These are phyloP conservation scores for Poecilia velifera DNA, from an alignment of 2,797 vertebrate genomes.

Conservation along the genomic window DNA sequence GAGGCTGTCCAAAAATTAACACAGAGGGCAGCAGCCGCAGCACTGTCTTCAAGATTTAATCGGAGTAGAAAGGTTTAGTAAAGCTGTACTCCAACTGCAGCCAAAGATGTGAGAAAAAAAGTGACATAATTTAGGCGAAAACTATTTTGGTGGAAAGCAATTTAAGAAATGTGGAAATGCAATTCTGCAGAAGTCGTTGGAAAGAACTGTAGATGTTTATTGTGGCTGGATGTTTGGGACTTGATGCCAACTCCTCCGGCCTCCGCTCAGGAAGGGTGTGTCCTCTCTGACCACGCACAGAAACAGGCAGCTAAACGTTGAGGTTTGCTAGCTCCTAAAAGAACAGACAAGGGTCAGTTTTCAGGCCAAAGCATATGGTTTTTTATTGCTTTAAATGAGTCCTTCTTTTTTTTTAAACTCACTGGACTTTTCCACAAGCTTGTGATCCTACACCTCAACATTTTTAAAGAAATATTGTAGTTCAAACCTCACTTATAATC, in stretches of 20 bases:
- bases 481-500: slow-evolving; percentile 1
- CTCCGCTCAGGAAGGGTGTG: slow-evolving; percentile 73
- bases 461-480: not conserved
- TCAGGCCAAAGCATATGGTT: slow-evolving; percentile 33
- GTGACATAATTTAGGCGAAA: slow-evolving; percentile 1
- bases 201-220: slow-evolving; percentile 27
- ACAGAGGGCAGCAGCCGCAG: not conserved
- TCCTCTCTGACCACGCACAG: slow-evolving; percentile 55
- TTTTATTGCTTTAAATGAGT: slow-evolving; percentile 28
- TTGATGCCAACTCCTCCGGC: slow-evolving; percentile 48
- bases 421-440: slow-evolving; percentile 4
- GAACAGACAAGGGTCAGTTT: slow-evolving; percentile 49
- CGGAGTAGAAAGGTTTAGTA: not conserved
- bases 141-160: not conserved
- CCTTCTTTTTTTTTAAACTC: slow-evolving; percentile 13
- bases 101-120: not conserved
- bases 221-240: slow-evolving; percentile 43
- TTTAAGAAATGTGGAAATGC: slow-evolving; percentile 10
- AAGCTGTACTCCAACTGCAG: not conserved
- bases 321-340: slow-evolving; percentile 60
- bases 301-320: slow-evolving; percentile 58
- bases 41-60: not conserved
- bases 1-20: slow-evolving; percentile 31
- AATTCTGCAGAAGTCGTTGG: slow-evolving; percentile 7
- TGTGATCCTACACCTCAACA: not conserved